Base-by-base conservation (phyloP, 1,140 invertebrate species). In the Yoshiicerus persimilis region DNA sequence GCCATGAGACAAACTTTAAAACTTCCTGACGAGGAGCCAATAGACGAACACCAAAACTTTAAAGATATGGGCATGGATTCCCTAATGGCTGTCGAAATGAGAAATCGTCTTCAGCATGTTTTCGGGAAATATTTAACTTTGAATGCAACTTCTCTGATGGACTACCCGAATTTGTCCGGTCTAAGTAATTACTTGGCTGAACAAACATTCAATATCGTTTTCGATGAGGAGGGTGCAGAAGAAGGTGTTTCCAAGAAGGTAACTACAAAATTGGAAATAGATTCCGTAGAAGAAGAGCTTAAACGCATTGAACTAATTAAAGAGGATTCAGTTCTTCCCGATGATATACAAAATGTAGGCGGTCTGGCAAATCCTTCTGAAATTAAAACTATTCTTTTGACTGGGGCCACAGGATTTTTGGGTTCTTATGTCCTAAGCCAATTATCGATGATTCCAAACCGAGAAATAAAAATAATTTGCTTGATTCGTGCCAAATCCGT, bases 61-160 rank as follows among this genome's bases (percentile, higher is more conserved):
- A 41, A 84, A 27, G 83, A 84, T 16, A 84, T 84, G 83, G 83
- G 83, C 10, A 84, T 84, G 83, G 83, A 84, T 56, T 84, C 83
- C 4, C 4, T 84, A n/a, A 84, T 84, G 83, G 83, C 38, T 4
- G 83, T 84, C 9, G 83, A 84, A 84, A 41, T 84, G 38, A 84
- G 83, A 27, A 84, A 84, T 32, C 38, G 41, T 9, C 39, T 84
- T 1, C 83, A 84, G n/a, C 23, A 62, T 34, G 83, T 84, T 13
- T 84, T 84, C 30, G 83, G 83, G 13, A 84, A 84, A 47, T 56
- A 84, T 56, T 41, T 84, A 10, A 84, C 83, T 0, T 34, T 84
- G 13, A 84, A 84, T 27, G 38, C 83, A 0, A 84, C 83, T 0
- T 41, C 83, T 2, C 23, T 84, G 11, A 84, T 84, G 83, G 83